Evolutionary conservation across 2,888 invertebrate species (phyloP), one percentile per base, ranked within the genome.

Genomic region (Blastobasis lacticolella): DNA sequence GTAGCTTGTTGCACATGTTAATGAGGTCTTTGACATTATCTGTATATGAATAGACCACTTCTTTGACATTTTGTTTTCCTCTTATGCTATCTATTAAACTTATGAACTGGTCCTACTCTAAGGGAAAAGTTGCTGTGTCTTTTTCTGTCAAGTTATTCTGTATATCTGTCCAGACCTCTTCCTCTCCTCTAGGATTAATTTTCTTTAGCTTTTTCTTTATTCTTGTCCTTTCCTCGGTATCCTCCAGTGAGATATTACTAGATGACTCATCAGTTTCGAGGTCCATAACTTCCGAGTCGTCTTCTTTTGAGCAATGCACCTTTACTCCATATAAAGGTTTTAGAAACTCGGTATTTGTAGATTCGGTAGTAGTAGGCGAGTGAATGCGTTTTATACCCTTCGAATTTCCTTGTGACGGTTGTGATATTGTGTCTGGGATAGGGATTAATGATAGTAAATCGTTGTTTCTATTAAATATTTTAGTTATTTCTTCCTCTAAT

Each of bases 21-120:
- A 52, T 49, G 37, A 52, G 45, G 7, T 40, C 36, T 36, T 40
- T 23, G 45, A 42, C 37, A 10, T 48, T 48, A 6, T 48, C 10
- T 10, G 48, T 48, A 38, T 40, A 48, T 5, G 45, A 36, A 9
- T 44, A 44, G 4, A 48, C 48, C 8, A 48, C 38, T 38, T 45
- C 46, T 40, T 52, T 52, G 38, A 57, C 47, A 45, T 55, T 55
- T 49, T 52, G 50, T 47, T 55, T 55, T 6, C 55, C 52, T 43
- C 46, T 48, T 6, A 46, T 37, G 23, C 49, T 51, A 48, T 57
- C 55, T 40, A 57, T 36, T 38, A 55, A 49, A 46, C 54, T 57
- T 44, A 57, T 57, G 40, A 55, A 57, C 44, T 55, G 54, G 37
- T 55, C 55, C 37, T 42, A 6, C 23, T 23, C 41, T 48, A 48